Evolutionary conservation across 2,888 invertebrate genomes (phyloP).

Genomic region (Monochamus alternatus): DNA sequence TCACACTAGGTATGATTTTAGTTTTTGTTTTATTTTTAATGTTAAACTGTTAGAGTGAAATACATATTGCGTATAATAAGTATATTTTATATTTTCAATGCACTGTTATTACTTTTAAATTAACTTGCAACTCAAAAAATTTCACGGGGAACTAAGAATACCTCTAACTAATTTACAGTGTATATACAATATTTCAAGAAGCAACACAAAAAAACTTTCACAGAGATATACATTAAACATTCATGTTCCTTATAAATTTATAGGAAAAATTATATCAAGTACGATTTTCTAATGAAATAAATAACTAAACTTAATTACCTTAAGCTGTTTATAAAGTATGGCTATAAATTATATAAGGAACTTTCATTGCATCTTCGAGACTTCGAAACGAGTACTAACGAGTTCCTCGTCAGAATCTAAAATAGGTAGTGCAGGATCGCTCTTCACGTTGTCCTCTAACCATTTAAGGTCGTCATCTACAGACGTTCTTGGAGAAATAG

Average conservation of each 20-base stretch:
- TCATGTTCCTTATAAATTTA: too few species aligned
- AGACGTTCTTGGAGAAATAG: conserved; percentile 71
- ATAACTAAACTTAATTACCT: not conserved
- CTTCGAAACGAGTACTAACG: conserved; percentile 88
- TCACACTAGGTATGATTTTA: too few species aligned
- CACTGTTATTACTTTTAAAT: too few species aligned
- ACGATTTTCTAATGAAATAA: not conserved
- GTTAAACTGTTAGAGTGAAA: too few species aligned
- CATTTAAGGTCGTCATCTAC: conserved; percentile 88
- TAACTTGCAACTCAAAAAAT: too few species aligned
- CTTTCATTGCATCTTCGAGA: conserved; percentile 87
- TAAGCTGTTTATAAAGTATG: conserved; percentile 11
- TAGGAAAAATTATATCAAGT: too few species aligned
- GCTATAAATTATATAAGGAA: conserved; percentile 15
- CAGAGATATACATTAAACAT: not conserved
- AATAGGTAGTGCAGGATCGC: conserved; percentile 80
- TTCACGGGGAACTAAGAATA: too few species aligned
- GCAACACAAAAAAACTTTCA: not conserved
- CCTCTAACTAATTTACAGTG: not conserved
- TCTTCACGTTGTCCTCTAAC: conserved; percentile 94
- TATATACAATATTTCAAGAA: not conserved
- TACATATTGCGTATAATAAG: too few species aligned
- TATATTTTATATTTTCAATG: too few species aligned
- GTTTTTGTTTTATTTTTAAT: too few species aligned
- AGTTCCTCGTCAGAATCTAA: conserved; percentile 88